Conservation (phyloP, 1,140 invertebrate species). For the Eumeta japonica region DNA sequence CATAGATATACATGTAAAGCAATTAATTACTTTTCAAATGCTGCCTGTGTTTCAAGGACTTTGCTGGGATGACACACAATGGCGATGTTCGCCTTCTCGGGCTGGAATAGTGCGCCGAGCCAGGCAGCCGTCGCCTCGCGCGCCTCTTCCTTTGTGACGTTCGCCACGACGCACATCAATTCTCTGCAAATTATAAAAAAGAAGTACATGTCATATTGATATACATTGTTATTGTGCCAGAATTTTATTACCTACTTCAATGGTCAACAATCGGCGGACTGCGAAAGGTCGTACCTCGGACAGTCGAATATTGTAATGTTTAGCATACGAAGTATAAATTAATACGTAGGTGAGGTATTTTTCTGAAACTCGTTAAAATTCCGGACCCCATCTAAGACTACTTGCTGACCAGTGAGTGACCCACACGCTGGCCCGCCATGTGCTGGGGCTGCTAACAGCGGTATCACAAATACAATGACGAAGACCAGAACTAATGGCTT, state of each 20-base stretch:
- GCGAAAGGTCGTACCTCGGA: no score
- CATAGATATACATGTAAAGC: no score
- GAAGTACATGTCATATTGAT: background rate
- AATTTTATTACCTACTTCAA: conserved; percentile 6
- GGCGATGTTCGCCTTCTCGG: conserved; percentile 60
- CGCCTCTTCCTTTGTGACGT: conserved; percentile 67
- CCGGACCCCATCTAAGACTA: no score
- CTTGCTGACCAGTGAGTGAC: no score
- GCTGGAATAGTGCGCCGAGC: conserved; percentile 66
- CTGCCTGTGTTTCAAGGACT: conserved; percentile 63
- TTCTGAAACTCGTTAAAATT: no score
- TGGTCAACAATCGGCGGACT: background rate
- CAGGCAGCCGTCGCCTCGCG: conserved; percentile 68
- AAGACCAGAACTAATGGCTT: no score
- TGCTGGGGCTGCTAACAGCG: no score
- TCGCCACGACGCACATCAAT: conserved; percentile 66
- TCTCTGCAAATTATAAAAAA: conserved; percentile 45
- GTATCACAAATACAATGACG: no score
- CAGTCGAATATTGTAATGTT: no score
- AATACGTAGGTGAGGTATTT: no score
- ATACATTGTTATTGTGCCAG: background rate
- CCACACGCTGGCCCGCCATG: no score
- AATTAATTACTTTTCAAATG: conserved; percentile 71
- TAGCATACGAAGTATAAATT: no score
- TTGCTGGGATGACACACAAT: conserved; percentile 78